Conservation (phyloP, 2,113 vertebrate genomes). For the Dissostichus mawsoni region DNA sequence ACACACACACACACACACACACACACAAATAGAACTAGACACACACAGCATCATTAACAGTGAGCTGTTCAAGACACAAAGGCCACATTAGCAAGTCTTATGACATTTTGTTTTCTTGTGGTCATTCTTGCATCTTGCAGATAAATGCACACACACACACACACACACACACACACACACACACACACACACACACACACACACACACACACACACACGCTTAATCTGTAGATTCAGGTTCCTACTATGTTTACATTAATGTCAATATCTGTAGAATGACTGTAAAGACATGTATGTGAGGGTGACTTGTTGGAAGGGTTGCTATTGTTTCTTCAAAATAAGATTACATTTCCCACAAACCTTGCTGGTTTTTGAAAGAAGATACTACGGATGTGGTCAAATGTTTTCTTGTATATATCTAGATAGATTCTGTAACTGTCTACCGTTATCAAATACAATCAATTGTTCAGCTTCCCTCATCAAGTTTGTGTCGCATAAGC, state of each 20-base stretch:
- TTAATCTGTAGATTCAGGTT: neutral
- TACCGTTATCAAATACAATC: too few species aligned
- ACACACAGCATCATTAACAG: too few species aligned
- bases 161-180: neutral
- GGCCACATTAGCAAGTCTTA: too few species aligned
- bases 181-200: too few species aligned
- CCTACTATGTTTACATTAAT: neutral
- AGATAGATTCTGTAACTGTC: too few species aligned
- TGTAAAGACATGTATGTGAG: neutral
- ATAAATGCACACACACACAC: too few species aligned
- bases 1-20: slow-evolving; percentile 8
- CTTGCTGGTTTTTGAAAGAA: neutral
- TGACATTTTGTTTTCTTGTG: too few species aligned
- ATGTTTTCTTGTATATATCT: neutral
- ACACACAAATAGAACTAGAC: too few species aligned
- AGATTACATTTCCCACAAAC: neutral
- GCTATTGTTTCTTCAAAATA: neutral
- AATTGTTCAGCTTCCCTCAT: too few species aligned
- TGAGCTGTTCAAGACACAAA: too few species aligned
- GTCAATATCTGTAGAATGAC: neutral
- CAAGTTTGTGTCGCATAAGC: too few species aligned
- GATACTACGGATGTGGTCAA: neutral
- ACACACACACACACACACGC: neutral
- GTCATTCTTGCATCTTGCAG: too few species aligned
- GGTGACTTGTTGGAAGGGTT: neutral